A percentile compares a stretch with the other conserved stretches of the same genome.
These are phyloP conservation scores for Diadumene lineata DNA, from an alignment of 92 coral and sea anemone genomes.

Conservation along the genomic window DNA sequence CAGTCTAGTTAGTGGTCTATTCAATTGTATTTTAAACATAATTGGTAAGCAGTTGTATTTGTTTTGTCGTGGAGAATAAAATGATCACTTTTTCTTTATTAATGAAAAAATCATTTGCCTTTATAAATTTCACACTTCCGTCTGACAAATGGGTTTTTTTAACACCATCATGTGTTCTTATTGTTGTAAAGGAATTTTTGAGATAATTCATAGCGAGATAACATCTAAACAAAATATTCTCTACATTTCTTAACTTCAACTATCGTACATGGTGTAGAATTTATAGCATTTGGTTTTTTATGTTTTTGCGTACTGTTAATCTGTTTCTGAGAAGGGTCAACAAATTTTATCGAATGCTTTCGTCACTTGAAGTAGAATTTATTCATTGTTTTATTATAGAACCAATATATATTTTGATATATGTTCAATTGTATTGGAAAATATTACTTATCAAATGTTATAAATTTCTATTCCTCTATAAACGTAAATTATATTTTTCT, in stretches of 20 bases:
- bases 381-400: no score
- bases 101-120: neutral
- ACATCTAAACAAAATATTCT: neutral
- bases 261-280: no score
- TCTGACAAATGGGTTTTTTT: neutral
- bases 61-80: slow-evolving; percentile 6
- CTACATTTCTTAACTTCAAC: no score
- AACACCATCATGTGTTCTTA: neutral
- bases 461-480: no score
- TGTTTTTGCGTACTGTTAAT: no score
- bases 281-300: no score
- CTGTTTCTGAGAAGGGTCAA: no score
- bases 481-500: neutral
- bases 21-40: neutral
- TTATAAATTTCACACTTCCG: slow-evolving; percentile 9
- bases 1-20: neutral
- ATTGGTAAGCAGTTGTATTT: neutral
- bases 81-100: neutral
- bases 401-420: no score
- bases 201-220: neutral
- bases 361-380: no score
- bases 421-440: no score
- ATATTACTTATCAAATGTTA: no score
- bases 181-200: neutral
- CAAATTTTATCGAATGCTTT: no score